Evolutionary conservation across 2,888 invertebrate species (phyloP).

Genomic region (Craniophora ligustri): DNA sequence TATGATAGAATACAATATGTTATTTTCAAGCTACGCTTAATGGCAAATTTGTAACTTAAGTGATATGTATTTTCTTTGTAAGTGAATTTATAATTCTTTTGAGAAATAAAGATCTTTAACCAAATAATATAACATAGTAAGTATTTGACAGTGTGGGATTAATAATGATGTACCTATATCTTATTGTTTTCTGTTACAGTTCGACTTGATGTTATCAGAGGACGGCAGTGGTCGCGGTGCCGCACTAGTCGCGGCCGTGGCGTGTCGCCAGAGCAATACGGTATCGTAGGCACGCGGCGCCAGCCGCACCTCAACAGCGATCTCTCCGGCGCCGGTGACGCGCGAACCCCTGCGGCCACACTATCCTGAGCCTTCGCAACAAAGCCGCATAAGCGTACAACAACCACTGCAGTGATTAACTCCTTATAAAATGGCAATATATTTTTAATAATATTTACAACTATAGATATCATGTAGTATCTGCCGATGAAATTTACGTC

Average conservation of each 20-base stretch:
- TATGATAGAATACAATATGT: too few relatives aligned
- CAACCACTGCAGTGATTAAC: slow-evolving; percentile 41
- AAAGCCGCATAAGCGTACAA: slow-evolving; percentile 42
- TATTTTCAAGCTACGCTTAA: too few relatives aligned
- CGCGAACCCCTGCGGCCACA: slow-evolving; percentile 27
- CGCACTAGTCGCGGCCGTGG: slow-evolving; percentile 98
- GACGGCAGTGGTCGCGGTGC: slow-evolving; percentile 99
- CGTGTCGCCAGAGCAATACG: slow-evolving; percentile 88
- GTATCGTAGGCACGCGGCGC: slow-evolving; percentile 58
- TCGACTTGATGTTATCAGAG: slow-evolving; percentile 97
- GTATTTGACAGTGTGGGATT: background rate
- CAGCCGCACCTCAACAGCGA: slow-evolving; percentile 37
- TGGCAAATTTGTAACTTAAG: too few relatives aligned
- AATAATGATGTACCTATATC: background rate
- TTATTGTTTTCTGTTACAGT: slow-evolving; percentile 87
- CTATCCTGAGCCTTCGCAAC: slow-evolving; percentile 52
- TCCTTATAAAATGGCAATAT: slow-evolving; percentile 30
- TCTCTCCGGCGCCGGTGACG: slow-evolving; percentile 54
- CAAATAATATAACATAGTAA: too few relatives aligned
- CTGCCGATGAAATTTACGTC: slow-evolving; percentile 13
- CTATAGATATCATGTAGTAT: slow-evolving; percentile 19
- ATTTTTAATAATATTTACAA: slow-evolving; percentile 45
- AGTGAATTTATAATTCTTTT: too few relatives aligned
- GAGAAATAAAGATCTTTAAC: too few relatives aligned
- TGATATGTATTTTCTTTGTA: too few relatives aligned